A percentile compares a stretch with the other conserved stretches of the same genome.
Evolutionary conservation across 2,113 vertebrate species (phyloP).

Genomic region (Macrotus californicus): DNA sequence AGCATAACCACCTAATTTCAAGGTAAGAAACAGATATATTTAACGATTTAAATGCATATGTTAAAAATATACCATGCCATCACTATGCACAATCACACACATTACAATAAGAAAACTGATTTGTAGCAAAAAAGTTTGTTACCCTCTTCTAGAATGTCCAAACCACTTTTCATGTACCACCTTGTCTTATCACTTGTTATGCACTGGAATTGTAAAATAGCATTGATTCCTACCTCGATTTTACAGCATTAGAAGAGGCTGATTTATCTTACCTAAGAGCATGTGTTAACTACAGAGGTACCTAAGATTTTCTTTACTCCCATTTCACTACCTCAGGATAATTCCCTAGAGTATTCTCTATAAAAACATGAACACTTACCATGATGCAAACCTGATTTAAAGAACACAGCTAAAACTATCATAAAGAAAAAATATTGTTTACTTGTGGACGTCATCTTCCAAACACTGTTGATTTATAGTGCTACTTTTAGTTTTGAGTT

Average conservation of each 20-base stretch:
- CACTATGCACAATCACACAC: not conserved
- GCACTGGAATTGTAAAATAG: not conserved
- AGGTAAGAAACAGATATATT: not conserved
- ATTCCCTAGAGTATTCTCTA: not conserved
- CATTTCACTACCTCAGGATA: not conserved
- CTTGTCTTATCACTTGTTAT: not conserved
- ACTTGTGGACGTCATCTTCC: not conserved
- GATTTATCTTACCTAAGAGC: not conserved
- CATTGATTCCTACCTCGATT: not conserved
- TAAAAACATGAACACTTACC: not conserved
- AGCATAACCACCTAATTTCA: not conserved
- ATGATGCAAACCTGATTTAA: not conserved
- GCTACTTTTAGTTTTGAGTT: not conserved
- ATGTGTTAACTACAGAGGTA: not conserved
- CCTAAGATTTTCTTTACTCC: not conserved
- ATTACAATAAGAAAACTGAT: not conserved
- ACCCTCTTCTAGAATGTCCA: not conserved
- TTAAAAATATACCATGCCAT: not conserved
- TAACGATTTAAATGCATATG: not conserved
- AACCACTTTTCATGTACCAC: not conserved
- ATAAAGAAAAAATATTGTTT: not conserved
- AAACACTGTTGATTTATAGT: not conserved
- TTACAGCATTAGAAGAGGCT: not conserved
- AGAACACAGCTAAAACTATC: not conserved
- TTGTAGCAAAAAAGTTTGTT: not conserved